These are phyloP conservation scores for Agrochola circellaris DNA, from an alignment of 2,888 invertebrate genomes.

Conservation along the genomic window DNA sequence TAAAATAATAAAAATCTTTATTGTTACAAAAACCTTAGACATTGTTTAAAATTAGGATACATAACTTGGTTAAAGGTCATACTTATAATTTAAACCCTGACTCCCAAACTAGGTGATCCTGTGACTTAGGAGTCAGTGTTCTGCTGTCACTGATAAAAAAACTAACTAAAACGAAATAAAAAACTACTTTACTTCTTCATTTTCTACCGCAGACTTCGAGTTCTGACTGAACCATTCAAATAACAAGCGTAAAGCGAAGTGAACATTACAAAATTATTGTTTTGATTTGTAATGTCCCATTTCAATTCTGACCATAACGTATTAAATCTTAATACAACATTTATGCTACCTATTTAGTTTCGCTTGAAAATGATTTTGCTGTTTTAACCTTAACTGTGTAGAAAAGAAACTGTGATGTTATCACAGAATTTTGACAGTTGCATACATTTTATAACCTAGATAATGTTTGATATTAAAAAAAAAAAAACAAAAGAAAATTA, in stretches of 20 bases:
- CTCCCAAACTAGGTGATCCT: too few relatives aligned
- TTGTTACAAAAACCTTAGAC: too few relatives aligned
- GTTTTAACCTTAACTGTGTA: constrained; percentile 10
- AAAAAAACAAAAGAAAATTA: not conserved
- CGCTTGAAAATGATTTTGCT: constrained; percentile 12
- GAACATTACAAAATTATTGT: constrained; percentile 6
- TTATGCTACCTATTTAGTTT: constrained; percentile 33
- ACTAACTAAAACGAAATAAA: too few relatives aligned
- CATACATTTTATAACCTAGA: constrained; percentile 8
- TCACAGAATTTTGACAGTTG: constrained; percentile 3
- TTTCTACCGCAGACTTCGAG: not conserved
- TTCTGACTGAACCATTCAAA: not conserved
- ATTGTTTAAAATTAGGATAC: too few relatives aligned
- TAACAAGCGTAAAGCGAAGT: not conserved
- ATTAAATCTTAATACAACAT: constrained; percentile 37
- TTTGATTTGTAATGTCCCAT: constrained; percentile 30
- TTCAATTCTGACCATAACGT: constrained; percentile 24
- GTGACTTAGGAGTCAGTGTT: too few relatives aligned
- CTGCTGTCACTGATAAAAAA: too few relatives aligned
- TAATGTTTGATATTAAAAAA: too few relatives aligned
- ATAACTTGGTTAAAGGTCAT: too few relatives aligned
- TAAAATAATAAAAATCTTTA: constrained; percentile 2
- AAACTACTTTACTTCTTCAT: not conserved
- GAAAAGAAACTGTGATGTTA: not conserved
- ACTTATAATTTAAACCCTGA: too few relatives aligned